Base-by-base conservation (phyloP, 2,797 vertebrate genomes). In the Manis javanica region DNA sequence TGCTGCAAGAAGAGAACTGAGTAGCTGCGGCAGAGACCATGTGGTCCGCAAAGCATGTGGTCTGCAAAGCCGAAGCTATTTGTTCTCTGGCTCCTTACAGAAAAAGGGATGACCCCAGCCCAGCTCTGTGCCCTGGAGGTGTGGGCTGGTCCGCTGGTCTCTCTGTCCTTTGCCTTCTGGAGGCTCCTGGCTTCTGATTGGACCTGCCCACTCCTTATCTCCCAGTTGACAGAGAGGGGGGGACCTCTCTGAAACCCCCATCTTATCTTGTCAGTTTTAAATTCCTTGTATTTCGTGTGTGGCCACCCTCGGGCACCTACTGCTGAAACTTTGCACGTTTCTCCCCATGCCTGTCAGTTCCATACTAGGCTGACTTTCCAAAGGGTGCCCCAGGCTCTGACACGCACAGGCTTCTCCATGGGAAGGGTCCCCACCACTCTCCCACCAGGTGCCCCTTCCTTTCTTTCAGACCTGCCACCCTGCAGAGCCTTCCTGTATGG, bases 91-190 rank as follows among this genome's bases (percentile, higher is more conserved):
- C 57, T 86, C 8, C 46, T 34, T 29, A 19, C 42, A 42, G 19
- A 18, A 55, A 31, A 31, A 26, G n/a, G 9, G 0, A 39, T 3
- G 23, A 31, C 53, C 51, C 21, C n/a, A 3, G 19, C n/a, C 53
- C 23, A 11, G 55, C 57, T 46, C 24, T 11, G 5, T 23, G 14
- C 18, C 42, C 23, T 1, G 0, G 21, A 81, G 61, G 21, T 21
- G 3, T 9, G 13, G 5, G 0, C 24, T 42, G 39, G 29, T 21
- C 15, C 14, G 18, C 7, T 34, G 13, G 3, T 8, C 11, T 18
- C 18, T 7, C 46, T 7, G 3, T 24, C 82, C n/a, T 74, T 74
- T 59, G 18, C 64, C 78, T 91, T 61, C 26, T 7, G 1, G n/a
- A 19, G 42, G 34, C 26, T 59, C 34, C 68, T n/a, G 16, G 46